Conservation (phyloP, 2,888 invertebrate genomes). For the Leptopilina syphax region DNA sequence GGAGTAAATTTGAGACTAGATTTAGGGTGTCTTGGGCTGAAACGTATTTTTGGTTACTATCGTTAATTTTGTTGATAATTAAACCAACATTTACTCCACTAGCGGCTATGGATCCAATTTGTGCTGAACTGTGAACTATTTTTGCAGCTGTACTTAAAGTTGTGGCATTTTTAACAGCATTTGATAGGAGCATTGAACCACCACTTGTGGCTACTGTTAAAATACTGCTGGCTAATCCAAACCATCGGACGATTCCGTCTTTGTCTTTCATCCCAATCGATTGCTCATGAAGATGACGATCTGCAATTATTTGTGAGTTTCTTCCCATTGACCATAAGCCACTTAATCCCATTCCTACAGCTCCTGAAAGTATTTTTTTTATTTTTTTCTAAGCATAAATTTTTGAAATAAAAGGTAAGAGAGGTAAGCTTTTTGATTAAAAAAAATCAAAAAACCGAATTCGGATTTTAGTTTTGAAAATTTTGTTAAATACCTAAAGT, state of each 20-base stretch:
- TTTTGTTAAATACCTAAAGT: conserved; percentile 55
- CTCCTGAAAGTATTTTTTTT: conserved; percentile 1
- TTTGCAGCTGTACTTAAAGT: conserved; percentile 52
- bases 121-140: conserved; percentile 55
- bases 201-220: conserved; percentile 60
- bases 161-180: conserved; percentile 56
- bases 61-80: conserved; percentile 53
- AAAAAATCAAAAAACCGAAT: too few species aligned
- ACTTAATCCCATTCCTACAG: conserved; percentile 31
- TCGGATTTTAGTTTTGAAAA: too few species aligned
- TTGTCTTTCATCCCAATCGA: conserved; percentile 54
- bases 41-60: not conserved
- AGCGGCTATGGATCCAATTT: conserved; percentile 18
- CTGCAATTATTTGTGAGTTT: conserved; percentile 56
- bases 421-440: too few species aligned
- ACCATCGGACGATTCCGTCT: conserved; percentile 60
- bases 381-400: not conserved
- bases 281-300: conserved; percentile 63
- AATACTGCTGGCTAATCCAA: conserved; percentile 60
- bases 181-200: conserved; percentile 56
- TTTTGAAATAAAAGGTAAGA: too few species aligned
- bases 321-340: conserved; percentile 60
- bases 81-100: conserved; percentile 57
- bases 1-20: conserved; percentile 61
- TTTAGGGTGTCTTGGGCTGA: conserved; percentile 49